These are phyloP conservation scores for Scolopax rusticola DNA, from an alignment of 2,797 vertebrate genomes.

Conservation along the genomic window DNA sequence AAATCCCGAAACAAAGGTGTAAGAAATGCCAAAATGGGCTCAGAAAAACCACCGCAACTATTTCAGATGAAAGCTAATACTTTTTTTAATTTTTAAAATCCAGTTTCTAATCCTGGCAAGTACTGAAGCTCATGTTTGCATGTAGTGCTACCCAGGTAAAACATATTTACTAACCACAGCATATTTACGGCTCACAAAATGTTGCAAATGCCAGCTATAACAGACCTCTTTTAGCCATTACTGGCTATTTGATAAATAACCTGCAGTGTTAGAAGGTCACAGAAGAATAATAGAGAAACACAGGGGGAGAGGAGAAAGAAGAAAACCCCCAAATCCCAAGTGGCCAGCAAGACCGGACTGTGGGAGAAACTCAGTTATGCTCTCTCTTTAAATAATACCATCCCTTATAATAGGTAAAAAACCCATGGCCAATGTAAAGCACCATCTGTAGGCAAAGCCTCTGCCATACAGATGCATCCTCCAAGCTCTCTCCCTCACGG, in stretches of 20 bases:
- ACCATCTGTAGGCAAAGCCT: background rate
- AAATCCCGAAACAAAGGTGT: background rate
- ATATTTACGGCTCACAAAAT: background rate
- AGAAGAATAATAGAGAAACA: background rate
- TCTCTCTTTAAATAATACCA: background rate
- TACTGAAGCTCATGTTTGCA: background rate
- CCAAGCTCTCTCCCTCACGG: slow-evolving; percentile 1
- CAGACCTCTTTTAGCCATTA: background rate
- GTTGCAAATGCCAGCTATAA: background rate
- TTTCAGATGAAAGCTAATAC: background rate
- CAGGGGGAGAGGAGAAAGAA: accelerated
- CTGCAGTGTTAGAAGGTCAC: background rate
- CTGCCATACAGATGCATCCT: background rate
- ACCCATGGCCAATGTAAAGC: background rate
- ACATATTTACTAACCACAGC: background rate
- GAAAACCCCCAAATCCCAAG: background rate
- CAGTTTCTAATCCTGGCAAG: background rate
- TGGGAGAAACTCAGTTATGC: background rate
- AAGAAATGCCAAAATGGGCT: background rate
- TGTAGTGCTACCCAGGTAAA: background rate
- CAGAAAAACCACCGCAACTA: background rate
- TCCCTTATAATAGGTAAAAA: slow-evolving; percentile 62
- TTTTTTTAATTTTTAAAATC: background rate
- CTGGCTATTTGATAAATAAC: background rate
- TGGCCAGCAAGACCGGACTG: background rate